Evolutionary conservation across 2,888 invertebrate genomes (phyloP).

Genomic region (Hyppa rectilinea): DNA sequence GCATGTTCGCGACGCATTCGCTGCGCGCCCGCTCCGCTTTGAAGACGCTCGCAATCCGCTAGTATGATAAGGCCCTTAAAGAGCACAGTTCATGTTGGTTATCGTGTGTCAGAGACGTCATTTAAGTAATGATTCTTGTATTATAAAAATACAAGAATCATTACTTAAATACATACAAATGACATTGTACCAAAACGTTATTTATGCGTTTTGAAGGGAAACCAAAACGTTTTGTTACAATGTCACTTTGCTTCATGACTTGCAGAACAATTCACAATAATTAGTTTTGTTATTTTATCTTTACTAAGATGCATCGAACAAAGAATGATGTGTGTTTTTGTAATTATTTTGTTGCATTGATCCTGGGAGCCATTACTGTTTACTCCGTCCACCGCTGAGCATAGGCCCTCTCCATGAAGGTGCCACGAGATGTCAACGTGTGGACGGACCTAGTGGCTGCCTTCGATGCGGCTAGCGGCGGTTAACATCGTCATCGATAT

Average conservation of each 20-base stretch:
- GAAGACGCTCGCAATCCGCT: too few relatives aligned
- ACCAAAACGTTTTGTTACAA: not conserved
- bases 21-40: too few relatives aligned
- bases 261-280: not conserved
- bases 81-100: constrained; percentile 30
- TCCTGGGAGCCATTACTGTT: not conserved
- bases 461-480: not conserved
- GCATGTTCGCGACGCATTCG: too few relatives aligned
- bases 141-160: too few relatives aligned
- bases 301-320: not conserved
- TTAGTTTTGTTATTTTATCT: constrained; percentile 3
- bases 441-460: not conserved
- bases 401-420: not conserved
- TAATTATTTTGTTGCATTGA: not conserved
- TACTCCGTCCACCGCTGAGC: not conserved
- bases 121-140: not conserved
- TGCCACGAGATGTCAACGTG: not conserved
- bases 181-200: too few relatives aligned
- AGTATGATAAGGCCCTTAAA: too few relatives aligned
- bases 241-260: not conserved
- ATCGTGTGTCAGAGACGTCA: constrained; percentile 49
- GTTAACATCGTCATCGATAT: not conserved
- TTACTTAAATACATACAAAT: too few relatives aligned
- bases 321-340: not conserved
- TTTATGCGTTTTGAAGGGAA: too few relatives aligned